Evolutionary conservation across 2,888 invertebrate species (phyloP).

Genomic region (Aphodius sticticus): DNA sequence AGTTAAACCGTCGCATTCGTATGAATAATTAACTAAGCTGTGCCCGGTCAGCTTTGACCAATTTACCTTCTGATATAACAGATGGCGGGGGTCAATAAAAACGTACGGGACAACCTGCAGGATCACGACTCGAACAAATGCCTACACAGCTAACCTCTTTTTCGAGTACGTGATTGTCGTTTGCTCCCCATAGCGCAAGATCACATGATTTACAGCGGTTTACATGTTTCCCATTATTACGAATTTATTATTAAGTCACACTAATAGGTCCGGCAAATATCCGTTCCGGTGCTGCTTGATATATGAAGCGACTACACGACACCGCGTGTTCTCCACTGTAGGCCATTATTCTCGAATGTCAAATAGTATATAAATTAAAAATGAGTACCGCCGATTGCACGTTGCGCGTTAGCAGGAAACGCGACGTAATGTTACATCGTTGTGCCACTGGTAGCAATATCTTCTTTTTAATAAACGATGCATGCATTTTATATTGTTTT

Average conservation of each 20-base stretch:
- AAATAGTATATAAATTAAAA: not conserved
- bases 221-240: conserved; percentile 4
- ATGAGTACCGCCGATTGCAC: not conserved
- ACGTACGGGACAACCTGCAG: not conserved
- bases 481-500: not conserved
- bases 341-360: not conserved
- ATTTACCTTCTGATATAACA: not conserved
- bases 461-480: not conserved
- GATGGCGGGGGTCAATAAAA: not conserved
- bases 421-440: not conserved
- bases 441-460: not conserved
- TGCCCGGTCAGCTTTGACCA: not conserved
- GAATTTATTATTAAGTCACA: conserved; percentile 4
- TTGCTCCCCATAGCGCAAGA: not conserved
- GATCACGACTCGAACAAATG: not conserved
- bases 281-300: not conserved
- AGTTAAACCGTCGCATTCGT: not conserved
- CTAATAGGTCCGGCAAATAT: conserved; percentile 4
- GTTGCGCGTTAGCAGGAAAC: not conserved
- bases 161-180: conserved; percentile 4
- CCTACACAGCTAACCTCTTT: not conserved
- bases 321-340: not conserved
- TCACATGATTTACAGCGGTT: not conserved
- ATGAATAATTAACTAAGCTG: not conserved
- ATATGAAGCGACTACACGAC: conserved; percentile 4